Evolutionary conservation across 2,888 invertebrate genomes (phyloP), one percentile per base, ranked within the genome.

Genomic region (Xanthia togata): DNA sequence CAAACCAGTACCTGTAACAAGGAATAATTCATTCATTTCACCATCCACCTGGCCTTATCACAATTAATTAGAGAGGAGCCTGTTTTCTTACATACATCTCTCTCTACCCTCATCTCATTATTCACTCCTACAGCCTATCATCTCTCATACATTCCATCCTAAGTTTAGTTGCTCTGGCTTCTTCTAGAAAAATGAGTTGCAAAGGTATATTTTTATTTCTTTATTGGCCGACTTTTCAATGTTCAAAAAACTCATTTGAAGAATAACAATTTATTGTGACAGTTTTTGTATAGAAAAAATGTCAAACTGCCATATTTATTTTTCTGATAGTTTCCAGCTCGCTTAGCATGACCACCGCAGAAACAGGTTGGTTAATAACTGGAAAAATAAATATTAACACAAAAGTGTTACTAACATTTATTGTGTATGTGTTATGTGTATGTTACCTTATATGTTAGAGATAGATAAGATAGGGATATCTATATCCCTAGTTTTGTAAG

Each of bases 1-100:
- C 97, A 93, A 98, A 98, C 97, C 98, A 98, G 94, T 97, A 98
- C 93, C 98, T 98, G 93, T 14, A 96, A 97, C 84, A 90, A 91
- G 76, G 23, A 64, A 31, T 76, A 1, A 31, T 47, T 38, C 12
- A 12, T 12, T 31, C 4, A 14, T 50, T 50, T 23, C 31, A 8
- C 26, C 31, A 47, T 26, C 26, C 6, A 1, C 26, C 14, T 23
- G 14, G 8, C 23, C 23, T 14, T 35, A 47, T 17, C 23, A 67
- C 23, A 67, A 50, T 50, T 50, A 35, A 50, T 68, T 41, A 20
- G 20, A 47, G 6, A 23, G 14, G 5, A 23, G 5, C 9, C 14
- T 23, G 14, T 3, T 17, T 64, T 17, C 6, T 31, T 14, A 4
- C 11, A 47, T n/a, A 64, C 17, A 17, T 47, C 31, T 20, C 41